Evolutionary conservation across 2,113 vertebrate species (phyloP).

Genomic region (Stegostoma tigrinum): DNA sequence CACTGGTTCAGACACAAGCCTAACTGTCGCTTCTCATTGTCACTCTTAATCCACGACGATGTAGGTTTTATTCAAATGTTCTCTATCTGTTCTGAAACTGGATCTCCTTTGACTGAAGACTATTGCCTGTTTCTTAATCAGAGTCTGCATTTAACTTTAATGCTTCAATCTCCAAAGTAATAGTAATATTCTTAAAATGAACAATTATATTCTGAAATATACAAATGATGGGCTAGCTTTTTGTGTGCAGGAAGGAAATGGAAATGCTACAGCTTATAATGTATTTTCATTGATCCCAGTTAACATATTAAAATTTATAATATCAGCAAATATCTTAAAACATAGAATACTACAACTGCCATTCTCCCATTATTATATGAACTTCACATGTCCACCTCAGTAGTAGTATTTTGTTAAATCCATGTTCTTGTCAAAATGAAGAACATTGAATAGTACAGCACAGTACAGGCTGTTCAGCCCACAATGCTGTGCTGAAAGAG

Average conservation of each 20-base stretch:
- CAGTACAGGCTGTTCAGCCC: too few relatives aligned
- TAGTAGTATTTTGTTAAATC: not conserved
- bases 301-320: not conserved
- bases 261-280: not conserved
- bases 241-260: not conserved
- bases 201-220: not conserved
- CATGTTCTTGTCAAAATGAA: too few relatives aligned
- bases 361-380: not conserved
- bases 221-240: not conserved
- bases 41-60: not conserved
- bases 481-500: too few relatives aligned
- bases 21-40: not conserved
- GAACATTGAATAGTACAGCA: too few relatives aligned
- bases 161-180: not conserved
- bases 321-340: not conserved
- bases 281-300: not conserved
- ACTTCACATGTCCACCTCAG: not conserved
- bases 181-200: not conserved
- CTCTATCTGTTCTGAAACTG: not conserved
- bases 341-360: not conserved
- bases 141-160: not conserved
- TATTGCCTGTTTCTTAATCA: not conserved
- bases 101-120: not conserved
- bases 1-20: not conserved
- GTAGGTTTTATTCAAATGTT: not conserved